These are phyloP conservation scores for Candidula unifasciata DNA, from an alignment of 2,888 invertebrate genomes.

Conservation along the genomic window DNA sequence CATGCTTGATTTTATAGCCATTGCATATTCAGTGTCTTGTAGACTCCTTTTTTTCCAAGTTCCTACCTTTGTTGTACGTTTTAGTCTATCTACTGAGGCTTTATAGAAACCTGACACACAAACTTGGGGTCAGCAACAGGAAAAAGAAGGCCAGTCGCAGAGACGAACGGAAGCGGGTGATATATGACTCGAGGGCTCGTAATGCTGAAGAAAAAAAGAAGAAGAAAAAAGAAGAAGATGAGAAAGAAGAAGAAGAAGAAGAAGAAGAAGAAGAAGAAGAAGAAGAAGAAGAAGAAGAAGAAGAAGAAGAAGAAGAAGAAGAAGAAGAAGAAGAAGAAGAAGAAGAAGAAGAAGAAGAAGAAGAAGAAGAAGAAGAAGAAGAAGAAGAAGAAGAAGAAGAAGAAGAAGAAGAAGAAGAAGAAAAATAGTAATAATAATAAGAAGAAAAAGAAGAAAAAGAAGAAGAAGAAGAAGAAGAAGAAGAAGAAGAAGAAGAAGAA, in stretches of 20 bases:
- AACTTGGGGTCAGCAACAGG: no score
- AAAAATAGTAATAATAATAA: slow-evolving; percentile 16
- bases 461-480: slow-evolving; percentile 42
- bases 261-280: not conserved
- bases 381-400: slow-evolving; percentile 12
- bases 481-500: slow-evolving; percentile 41
- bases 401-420: slow-evolving; percentile 2
- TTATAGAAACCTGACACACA: no score
- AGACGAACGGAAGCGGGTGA: no score
- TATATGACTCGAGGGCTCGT: no score
- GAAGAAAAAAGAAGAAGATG: not conserved
- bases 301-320: slow-evolving; percentile 2
- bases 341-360: slow-evolving; percentile 15
- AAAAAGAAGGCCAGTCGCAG: no score
- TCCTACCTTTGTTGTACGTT: no score
- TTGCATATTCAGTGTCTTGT: no score
- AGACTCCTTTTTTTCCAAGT: no score
- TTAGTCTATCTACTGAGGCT: no score
- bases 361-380: not conserved
- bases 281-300: not conserved
- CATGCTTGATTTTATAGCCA: no score
- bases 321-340: slow-evolving; percentile 21
- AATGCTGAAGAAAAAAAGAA: not conserved
- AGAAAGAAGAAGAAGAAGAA: not conserved
- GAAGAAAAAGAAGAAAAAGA: slow-evolving; percentile 19